Conservation (phyloP, 2,888 invertebrate genomes). For the Melinopterus prodromus region DNA sequence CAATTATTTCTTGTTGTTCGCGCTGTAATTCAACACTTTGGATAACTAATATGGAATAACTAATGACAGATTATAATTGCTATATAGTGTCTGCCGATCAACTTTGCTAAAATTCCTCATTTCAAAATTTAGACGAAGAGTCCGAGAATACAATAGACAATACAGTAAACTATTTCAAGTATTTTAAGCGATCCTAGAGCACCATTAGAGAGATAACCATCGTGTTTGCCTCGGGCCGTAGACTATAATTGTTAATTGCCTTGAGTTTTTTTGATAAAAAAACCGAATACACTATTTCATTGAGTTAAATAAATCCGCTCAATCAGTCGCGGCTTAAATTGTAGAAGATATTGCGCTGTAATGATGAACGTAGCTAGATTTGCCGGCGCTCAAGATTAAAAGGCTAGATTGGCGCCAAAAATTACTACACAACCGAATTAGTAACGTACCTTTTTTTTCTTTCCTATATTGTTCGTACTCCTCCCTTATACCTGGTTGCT, state of each 20-base stretch:
- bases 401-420: neutral
- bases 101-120: too few relatives aligned
- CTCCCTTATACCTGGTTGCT: constrained; percentile 33
- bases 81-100: too few relatives aligned
- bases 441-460: constrained; percentile 34
- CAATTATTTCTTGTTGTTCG: too few relatives aligned
- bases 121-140: too few relatives aligned
- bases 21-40: too few relatives aligned
- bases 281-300: neutral
- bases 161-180: neutral
- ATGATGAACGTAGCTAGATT: neutral
- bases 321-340: neutral
- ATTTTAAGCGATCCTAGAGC: neutral
- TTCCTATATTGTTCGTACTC: constrained; percentile 26
- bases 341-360: neutral
- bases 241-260: neutral
- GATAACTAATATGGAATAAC: too few relatives aligned
- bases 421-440: neutral
- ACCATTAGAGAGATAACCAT: neutral
- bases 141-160: too few relatives aligned
- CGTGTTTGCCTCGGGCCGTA: neutral
- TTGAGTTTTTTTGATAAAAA: neutral
- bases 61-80: too few relatives aligned
- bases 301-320: neutral
- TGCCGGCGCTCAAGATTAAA: neutral